A percentile compares a stretch with the other conserved stretches of the same genome.
phyloP scores from a whole-genome alignment of 2,888 invertebrate genomes.

The Molanna angustata region DNA sequence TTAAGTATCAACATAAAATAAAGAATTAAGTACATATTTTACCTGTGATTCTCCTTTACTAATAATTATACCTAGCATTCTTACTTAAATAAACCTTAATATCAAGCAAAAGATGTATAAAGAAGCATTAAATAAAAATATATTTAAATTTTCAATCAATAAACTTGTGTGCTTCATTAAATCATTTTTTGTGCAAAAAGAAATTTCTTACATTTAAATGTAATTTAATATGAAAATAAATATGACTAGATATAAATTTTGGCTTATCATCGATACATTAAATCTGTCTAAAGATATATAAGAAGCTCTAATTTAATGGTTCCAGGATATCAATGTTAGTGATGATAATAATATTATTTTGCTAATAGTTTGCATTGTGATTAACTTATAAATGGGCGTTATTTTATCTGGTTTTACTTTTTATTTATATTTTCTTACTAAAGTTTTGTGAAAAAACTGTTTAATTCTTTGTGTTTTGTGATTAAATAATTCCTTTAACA shows the following conservation, averaged over 20 bases:
- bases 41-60: no score
- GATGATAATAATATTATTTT: constrained; percentile 27
- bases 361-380: constrained; percentile 50
- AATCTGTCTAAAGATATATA: constrained; percentile 34
- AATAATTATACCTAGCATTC: constrained; percentile 24
- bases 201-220: constrained; percentile 27
- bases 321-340: constrained; percentile 31
- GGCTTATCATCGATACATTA: constrained; percentile 33
- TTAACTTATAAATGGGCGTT: no score
- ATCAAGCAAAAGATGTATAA: constrained; percentile 26
- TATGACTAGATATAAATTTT: constrained; percentile 34
- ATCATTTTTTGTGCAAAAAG: constrained; percentile 28
- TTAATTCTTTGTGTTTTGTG: constrained; percentile 10
- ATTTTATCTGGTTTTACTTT: no score
- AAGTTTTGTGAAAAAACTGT: no score
- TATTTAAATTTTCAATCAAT: constrained; percentile 23
- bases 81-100: constrained; percentile 28
- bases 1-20: no score
- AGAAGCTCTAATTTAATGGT: constrained; percentile 33
- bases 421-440: no score
- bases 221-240: constrained; percentile 34
- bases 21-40: no score
- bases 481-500: constrained; percentile 19
- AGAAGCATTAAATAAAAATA: constrained; percentile 28
- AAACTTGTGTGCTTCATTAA: constrained; percentile 29